A percentile compares a stretch with the other conserved stretches of the same genome.
Conservation (phyloP, 2,797 vertebrate genomes). For the Sebastes ruberrimus region DNA sequence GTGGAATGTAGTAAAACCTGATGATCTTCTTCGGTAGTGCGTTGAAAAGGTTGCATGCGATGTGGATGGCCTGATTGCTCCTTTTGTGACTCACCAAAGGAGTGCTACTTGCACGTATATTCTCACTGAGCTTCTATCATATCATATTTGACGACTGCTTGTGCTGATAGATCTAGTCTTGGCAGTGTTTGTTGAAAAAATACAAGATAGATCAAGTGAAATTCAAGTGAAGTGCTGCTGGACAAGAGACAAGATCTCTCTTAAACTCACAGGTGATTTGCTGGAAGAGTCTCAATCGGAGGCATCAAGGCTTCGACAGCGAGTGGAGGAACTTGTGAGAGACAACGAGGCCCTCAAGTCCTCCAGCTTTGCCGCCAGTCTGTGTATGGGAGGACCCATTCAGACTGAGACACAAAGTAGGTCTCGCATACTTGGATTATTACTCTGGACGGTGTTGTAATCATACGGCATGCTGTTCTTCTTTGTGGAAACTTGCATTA, state of each 20-base stretch:
- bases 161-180: neutral
- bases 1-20: conserved; percentile 56
- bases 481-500: neutral
- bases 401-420: conserved; percentile 86
- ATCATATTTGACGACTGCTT: conserved; percentile 2
- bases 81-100: conserved; percentile 50
- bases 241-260: conserved; percentile 20
- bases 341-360: conserved; percentile 90
- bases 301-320: conserved; percentile 90
- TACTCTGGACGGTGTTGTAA: neutral
- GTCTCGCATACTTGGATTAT: conserved; percentile 7
- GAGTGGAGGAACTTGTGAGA: conserved; percentile 93
- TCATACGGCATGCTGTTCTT: neutral
- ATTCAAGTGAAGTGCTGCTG: neutral
- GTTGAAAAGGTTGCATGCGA: conserved; percentile 7
- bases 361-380: conserved; percentile 80
- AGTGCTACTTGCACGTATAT: neutral
- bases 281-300: conserved; percentile 96
- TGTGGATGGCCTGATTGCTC: neutral
- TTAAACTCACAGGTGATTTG: conserved; percentile 86
- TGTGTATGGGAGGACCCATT: conserved; percentile 73
- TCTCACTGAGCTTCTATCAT: neutral
- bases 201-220: neutral
- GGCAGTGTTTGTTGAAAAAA: neutral
- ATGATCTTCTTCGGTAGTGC: conserved; percentile 20